phyloP scores from a whole-genome alignment of 1,140 invertebrate species.

The Sipha flava region DNA sequence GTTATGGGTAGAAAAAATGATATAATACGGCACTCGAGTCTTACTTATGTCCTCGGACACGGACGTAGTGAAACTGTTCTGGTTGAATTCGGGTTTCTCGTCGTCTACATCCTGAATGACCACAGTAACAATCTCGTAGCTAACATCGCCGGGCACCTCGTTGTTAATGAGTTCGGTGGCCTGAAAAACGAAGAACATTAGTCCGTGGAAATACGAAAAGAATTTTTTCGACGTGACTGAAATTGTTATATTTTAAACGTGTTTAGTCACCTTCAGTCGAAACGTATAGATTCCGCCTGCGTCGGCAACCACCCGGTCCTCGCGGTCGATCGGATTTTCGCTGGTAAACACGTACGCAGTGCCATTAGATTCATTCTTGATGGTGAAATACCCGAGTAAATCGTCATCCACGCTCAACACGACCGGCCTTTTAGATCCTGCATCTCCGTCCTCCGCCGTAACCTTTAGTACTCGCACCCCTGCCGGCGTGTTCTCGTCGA shows the following conservation, averaged over 20 bases:
- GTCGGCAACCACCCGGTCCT: constrained; percentile 60
- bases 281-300: constrained; percentile 72
- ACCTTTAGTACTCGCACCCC: constrained; percentile 55
- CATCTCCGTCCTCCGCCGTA: constrained; percentile 65
- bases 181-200: constrained; percentile 40
- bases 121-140: constrained; percentile 61
- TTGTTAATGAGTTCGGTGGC: constrained; percentile 67
- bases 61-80: constrained; percentile 55
- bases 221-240: no score
- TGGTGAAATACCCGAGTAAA: constrained; percentile 56
- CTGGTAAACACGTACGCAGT: constrained; percentile 50
- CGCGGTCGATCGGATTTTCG: constrained; percentile 59
- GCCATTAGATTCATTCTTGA: constrained; percentile 45
- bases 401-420: constrained; percentile 60
- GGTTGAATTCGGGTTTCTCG: constrained; percentile 67
- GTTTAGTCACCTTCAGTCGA: constrained; percentile 52
- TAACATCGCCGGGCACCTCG: constrained; percentile 57
- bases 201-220: background rate
- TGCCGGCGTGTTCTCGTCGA: constrained; percentile 60
- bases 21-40: background rate
- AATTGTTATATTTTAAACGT: no score
- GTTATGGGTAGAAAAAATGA: no score
- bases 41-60: constrained; percentile 69
- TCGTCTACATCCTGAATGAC: constrained; percentile 78
- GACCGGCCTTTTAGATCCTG: constrained; percentile 55